These are phyloP conservation scores for Oryzias woworae DNA, from an alignment of 2,113 vertebrate genomes.

Conservation along the genomic window DNA sequence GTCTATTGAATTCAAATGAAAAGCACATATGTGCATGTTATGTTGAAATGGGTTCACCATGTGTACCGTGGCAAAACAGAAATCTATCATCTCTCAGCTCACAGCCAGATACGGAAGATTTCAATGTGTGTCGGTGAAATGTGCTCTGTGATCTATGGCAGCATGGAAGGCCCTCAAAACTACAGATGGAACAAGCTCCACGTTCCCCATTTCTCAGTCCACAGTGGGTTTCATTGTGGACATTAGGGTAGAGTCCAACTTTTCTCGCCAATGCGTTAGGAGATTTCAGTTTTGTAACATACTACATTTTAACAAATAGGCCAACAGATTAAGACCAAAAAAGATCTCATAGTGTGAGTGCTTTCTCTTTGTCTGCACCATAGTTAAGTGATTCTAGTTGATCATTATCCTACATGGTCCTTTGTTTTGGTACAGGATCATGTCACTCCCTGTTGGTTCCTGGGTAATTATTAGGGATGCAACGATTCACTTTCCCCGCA, in stretches of 20 bases:
- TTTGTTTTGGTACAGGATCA: too few relatives aligned
- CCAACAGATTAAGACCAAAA: constrained; percentile 17
- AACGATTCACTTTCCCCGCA: too few relatives aligned
- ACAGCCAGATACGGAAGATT: constrained; percentile 29
- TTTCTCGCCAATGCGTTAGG: constrained; percentile 52
- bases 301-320: constrained; percentile 32
- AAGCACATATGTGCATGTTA: constrained; percentile 14
- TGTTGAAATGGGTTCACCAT: constrained; percentile 44
- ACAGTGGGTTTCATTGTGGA: constrained; percentile 43
- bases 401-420: too few relatives aligned
- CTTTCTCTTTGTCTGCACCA: constrained; percentile 3
- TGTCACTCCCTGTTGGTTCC: too few relatives aligned
- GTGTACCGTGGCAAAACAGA: constrained; percentile 26
- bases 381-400: constrained; percentile 4
- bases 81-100: constrained; percentile 34
- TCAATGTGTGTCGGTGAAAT: constrained; percentile 43
- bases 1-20: constrained; percentile 23
- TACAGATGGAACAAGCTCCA: constrained; percentile 38
- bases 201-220: constrained; percentile 14
- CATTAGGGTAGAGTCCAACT: constrained; percentile 45
- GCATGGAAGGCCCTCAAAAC: constrained; percentile 30
- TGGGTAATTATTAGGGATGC: too few relatives aligned
- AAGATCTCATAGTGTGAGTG: neutral
- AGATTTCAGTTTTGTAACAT: constrained; percentile 24
- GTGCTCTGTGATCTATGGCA: constrained; percentile 49